Evolutionary conservation across 30 jellyfish, hydroid and myxozoan species (phyloP).

Genomic region (Turritopsis dohrnii): DNA sequence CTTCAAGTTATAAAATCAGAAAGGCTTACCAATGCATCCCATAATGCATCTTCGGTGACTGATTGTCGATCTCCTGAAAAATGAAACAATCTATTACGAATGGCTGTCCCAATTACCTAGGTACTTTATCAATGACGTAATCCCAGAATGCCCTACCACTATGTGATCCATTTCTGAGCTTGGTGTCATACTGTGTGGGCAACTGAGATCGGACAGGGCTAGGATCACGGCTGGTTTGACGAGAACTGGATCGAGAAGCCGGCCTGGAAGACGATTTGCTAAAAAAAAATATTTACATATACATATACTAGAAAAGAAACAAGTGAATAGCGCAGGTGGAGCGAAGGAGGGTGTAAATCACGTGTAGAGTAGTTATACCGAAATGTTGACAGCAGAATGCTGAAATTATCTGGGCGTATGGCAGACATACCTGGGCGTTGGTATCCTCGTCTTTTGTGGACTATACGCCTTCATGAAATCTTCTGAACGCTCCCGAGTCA

Average conservation of each 20-base stretch:
- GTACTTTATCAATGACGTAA: background rate
- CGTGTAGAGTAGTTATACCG: too few species aligned
- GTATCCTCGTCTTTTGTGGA: constrained; percentile 79
- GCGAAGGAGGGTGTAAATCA: too few species aligned
- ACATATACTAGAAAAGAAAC: too few species aligned
- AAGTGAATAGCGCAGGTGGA: too few species aligned
- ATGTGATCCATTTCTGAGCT: constrained; percentile 16
- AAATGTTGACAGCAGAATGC: too few species aligned
- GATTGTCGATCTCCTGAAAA: background rate
- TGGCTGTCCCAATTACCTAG: too few species aligned
- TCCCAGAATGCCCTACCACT: constrained; percentile 6
- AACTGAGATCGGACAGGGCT: constrained; percentile 64
- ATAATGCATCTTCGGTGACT: constrained; percentile 77
- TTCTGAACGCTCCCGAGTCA: constrained; percentile 91
- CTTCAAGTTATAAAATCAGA: too few species aligned
- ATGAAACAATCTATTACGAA: background rate
- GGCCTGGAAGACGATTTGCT: constrained; percentile 42
- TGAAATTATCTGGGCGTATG: too few species aligned
- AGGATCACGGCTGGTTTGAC: constrained; percentile 90
- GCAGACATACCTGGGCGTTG: constrained; percentile 74
- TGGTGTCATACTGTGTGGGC: constrained; percentile 11
- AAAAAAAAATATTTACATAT: background rate
- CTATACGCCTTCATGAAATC: constrained; percentile 79
- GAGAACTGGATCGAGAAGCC: constrained; percentile 69
- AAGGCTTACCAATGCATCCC: constrained; percentile 98